phyloP scores from a whole-genome alignment of 2,888 invertebrate genomes.

The Brenthis ino region DNA sequence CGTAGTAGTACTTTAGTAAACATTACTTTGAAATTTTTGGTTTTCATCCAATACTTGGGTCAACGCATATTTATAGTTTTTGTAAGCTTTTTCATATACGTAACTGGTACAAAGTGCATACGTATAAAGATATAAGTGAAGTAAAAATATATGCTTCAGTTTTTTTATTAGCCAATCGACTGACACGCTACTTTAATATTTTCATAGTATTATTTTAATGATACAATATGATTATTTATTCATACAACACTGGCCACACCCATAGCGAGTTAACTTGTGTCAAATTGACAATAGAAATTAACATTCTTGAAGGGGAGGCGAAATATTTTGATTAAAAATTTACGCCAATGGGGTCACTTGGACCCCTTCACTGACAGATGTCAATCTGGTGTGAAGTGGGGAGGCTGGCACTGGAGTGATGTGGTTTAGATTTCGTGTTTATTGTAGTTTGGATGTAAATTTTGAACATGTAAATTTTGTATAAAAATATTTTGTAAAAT shows the following conservation, averaged over 20 bases:
- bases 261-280: constrained; percentile 66
- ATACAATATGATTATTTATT: constrained; percentile 45
- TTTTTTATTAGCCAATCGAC: no score
- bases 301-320: constrained; percentile 58
- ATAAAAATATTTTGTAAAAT: no score
- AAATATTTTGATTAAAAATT: constrained; percentile 82
- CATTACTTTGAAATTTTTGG: no score
- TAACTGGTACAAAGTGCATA: not conserved
- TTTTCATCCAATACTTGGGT: no score
- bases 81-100: no score
- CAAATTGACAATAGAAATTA: constrained; percentile 67
- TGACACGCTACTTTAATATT: not conserved
- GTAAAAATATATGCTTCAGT: no score
- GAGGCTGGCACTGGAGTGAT: constrained; percentile 45
- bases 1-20: no score
- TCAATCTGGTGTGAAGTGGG: constrained; percentile 63
- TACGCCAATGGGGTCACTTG: constrained; percentile 65
- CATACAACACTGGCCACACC: constrained; percentile 54
- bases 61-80: no score
- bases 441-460: constrained; percentile 30
- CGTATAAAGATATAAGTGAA: not conserved
- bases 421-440: constrained; percentile 42
- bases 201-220: constrained; percentile 25
- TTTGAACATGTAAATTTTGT: constrained; percentile 1
- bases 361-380: constrained; percentile 69